Evolutionary conservation across 2,797 vertebrate genomes (phyloP).

Genomic region (Poeciliopsis gracilis): DNA sequence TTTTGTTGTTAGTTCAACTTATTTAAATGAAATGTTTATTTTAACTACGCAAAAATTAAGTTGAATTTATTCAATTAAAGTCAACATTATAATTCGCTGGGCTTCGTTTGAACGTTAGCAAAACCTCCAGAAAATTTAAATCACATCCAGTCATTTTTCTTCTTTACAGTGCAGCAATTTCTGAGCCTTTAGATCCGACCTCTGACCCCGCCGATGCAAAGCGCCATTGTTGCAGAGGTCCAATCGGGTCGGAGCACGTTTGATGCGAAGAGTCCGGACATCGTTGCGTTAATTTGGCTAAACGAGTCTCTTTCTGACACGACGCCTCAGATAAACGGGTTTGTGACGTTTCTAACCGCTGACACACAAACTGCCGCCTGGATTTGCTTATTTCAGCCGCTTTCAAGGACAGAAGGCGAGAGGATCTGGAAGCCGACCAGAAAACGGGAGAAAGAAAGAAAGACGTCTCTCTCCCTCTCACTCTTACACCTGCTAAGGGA

Average conservation of each 20-base stretch:
- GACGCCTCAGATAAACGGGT: conserved; percentile 4
- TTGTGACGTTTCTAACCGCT: conserved; percentile 51
- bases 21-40: too few species aligned
- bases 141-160: too few species aligned
- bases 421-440: conserved; percentile 62
- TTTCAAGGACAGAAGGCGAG: conserved; percentile 59
- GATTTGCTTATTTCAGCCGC: conserved; percentile 53
- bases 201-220: conserved; percentile 65
- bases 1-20: too few species aligned
- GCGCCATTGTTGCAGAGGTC: conserved; percentile 65
- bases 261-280: neutral
- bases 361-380: conserved; percentile 43
- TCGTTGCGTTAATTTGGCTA: neutral
- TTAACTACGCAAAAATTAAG: too few species aligned
- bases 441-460: conserved; percentile 62
- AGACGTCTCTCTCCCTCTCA: conserved; percentile 66
- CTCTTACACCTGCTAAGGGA: conserved; percentile 76
- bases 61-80: too few species aligned
- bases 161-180: conserved; percentile 44
- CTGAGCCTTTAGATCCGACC: conserved; percentile 68
- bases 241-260: conserved; percentile 58
- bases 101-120: too few species aligned
- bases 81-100: too few species aligned
- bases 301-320: neutral
- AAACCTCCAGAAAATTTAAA: too few species aligned